Evolutionary conservation across 2,797 vertebrate genomes (phyloP).

Genomic region (Gorsachius magnificus): DNA sequence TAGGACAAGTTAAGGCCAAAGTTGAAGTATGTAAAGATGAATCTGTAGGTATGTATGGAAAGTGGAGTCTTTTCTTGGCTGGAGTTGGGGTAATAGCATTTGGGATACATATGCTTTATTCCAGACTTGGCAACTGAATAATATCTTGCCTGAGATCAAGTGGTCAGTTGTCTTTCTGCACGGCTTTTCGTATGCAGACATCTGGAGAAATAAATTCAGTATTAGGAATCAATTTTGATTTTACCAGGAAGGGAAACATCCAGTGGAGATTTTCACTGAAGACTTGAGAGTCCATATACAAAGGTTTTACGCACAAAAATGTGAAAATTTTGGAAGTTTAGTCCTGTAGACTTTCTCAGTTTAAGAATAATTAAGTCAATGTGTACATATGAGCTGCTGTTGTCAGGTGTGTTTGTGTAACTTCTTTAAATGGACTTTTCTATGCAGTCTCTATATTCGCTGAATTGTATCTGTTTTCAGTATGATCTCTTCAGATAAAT

Average conservation of each 20-base stretch:
- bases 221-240: not conserved
- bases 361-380: not conserved
- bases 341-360: not conserved
- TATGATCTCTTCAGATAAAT: not conserved
- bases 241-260: not conserved
- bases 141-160: not conserved
- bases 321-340: not conserved
- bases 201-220: not conserved
- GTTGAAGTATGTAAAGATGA: constrained; percentile 99
- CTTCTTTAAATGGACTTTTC: not conserved
- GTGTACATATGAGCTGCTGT: not conserved
- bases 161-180: not conserved
- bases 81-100: not conserved
- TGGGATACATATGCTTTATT: not conserved
- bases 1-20: constrained; percentile 97
- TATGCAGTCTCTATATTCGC: not conserved
- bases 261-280: not conserved
- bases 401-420: not conserved
- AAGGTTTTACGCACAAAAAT: not conserved
- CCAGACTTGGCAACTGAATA: not conserved
- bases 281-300: not conserved
- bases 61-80: not conserved
- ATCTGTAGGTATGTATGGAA: constrained; percentile 87
- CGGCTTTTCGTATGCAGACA: not conserved
- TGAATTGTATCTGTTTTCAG: not conserved